Percentiles rank a stretch among this genome's conserved stretches.
These are phyloP conservation scores for Cavia aperea DNA, from an alignment of 2,113 vertebrate species.

Conservation along the genomic window DNA sequence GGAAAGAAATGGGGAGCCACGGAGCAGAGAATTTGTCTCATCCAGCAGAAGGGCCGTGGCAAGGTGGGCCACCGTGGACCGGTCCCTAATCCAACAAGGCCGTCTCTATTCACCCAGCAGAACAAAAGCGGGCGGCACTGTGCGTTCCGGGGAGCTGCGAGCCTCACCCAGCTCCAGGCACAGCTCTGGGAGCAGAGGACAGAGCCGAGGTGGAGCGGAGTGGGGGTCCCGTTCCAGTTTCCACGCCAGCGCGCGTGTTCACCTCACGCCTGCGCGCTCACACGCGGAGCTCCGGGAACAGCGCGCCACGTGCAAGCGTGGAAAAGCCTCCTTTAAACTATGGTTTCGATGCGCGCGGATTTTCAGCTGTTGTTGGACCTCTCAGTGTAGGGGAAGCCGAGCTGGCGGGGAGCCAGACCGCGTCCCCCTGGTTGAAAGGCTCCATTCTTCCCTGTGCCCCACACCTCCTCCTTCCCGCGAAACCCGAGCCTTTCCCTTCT, in stretches of 20 bases:
- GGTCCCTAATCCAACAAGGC: not conserved
- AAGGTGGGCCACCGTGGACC: fast-evolving
- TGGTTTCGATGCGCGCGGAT: conserved; percentile 68
- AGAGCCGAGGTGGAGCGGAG: not conserved
- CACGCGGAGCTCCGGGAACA: conserved; percentile 13
- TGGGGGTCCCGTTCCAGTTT: fast-evolving
- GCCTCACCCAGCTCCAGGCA: no score
- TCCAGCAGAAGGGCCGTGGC: not conserved
- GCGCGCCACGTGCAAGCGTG: conserved; percentile 55
- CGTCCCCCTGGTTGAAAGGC: conserved; percentile 71
- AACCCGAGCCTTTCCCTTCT: conserved; percentile 77
- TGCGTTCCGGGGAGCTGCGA: not conserved
- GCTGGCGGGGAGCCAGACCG: conserved; percentile 70
- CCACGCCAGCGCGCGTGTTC: not conserved
- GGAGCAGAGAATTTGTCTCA: conserved; percentile 2
- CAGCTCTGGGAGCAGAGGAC: conserved; percentile 33
- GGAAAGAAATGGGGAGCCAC: not conserved
- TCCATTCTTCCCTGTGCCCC: conserved; percentile 68
- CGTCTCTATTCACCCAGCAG: not conserved
- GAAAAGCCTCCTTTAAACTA: conserved; percentile 74
- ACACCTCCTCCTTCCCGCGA: conserved; percentile 61
- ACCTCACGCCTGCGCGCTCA: not conserved
- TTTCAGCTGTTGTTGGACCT: conserved; percentile 74
- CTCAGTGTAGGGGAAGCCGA: conserved; percentile 65
- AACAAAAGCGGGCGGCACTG: not conserved